Evolutionary conservation across 2,888 invertebrate species (phyloP), one percentile per base, ranked within the genome.

Genomic region (Dorcus hopei): DNA sequence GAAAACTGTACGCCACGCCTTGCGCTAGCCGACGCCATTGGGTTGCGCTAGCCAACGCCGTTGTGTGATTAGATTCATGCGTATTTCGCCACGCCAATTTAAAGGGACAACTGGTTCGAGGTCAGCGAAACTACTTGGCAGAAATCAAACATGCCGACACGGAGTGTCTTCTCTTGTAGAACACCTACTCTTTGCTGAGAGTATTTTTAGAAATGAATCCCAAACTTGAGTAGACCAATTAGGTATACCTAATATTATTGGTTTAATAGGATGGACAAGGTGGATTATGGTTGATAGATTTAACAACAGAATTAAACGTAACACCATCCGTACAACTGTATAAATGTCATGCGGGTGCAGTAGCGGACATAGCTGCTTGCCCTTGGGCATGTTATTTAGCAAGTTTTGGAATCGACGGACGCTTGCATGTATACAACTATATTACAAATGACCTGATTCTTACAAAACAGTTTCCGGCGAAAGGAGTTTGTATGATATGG

Each of bases 251-350:
- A 14, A 14, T 14, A 14, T 14, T 14, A 14, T 38, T 49, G 16
- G 11, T 53, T 54, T 59, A 69, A 33, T 62, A 93, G 91, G 95
- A 95, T 79, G 91, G 88, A 2, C 89, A 88, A 63, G 95, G 95
- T 9, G 93, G 92, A 1, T 81, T 95, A 49, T 91, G 91, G 90
- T 74, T 82, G 40, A 81, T 89, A 45, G 89, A 90, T 68, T 76
- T 91, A 3, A 84, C 84, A 14, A 84, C 83, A 38, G 80, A 81
- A 6, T 66, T 73, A 65, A 78, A 67, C 77, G 64, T 71, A 43
- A 63, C 70, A 48, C 72, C 80, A 2, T 80, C 87, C 0, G 61
- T 70, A 9, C 80, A 81, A 65, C 73, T 85, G 2, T 83, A 89
- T 65, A 85, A 85, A 0, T 88, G 87, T 65, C 94, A 95, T 68